Conservation (phyloP, 2,797 vertebrate species). For the Cyclura pinguis region DNA sequence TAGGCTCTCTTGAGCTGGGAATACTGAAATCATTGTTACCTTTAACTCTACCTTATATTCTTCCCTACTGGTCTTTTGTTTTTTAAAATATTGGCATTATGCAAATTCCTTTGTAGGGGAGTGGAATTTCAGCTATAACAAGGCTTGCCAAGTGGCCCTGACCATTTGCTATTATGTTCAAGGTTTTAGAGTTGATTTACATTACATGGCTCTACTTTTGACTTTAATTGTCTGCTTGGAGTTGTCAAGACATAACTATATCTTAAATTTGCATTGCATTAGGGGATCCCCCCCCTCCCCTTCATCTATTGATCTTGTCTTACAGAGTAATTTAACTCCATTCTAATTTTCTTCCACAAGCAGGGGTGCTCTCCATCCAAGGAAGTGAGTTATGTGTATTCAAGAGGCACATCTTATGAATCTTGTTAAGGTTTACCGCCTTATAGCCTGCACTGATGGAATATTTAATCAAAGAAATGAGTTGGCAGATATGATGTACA, state of each 20-base stretch:
- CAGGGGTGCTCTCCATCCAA: slow-evolving; percentile 70
- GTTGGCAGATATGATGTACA: slow-evolving; percentile 85
- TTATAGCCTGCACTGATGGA: slow-evolving; percentile 81
- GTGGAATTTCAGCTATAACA: slow-evolving; percentile 47
- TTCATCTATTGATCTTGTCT: slow-evolving; percentile 79
- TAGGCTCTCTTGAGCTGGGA: not conserved
- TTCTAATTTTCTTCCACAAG: slow-evolving; percentile 83
- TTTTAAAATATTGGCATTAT: not conserved
- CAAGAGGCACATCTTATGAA: slow-evolving; percentile 83
- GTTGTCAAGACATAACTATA: slow-evolving; percentile 76
- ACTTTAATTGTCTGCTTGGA: slow-evolving; percentile 78
- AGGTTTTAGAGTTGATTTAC: slow-evolving; percentile 74
- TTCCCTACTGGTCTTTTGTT: slow-evolving; percentile 22
- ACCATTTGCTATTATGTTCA: slow-evolving; percentile 62
- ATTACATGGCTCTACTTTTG: slow-evolving; percentile 69
- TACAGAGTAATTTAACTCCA: slow-evolving; percentile 82
- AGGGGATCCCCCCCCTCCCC: slow-evolving; percentile 71
- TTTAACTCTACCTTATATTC: not conserved
- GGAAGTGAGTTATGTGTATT: slow-evolving; percentile 86
- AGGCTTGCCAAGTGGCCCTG: slow-evolving; percentile 47
- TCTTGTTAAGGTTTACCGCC: slow-evolving; percentile 86
- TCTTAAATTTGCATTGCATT: slow-evolving; percentile 79
- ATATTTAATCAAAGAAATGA: slow-evolving; percentile 90
- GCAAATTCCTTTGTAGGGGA: not conserved
- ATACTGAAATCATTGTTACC: not conserved